Evolutionary conservation across 2,888 invertebrate species (phyloP).

Genomic region (Oxytorus armatus): DNA sequence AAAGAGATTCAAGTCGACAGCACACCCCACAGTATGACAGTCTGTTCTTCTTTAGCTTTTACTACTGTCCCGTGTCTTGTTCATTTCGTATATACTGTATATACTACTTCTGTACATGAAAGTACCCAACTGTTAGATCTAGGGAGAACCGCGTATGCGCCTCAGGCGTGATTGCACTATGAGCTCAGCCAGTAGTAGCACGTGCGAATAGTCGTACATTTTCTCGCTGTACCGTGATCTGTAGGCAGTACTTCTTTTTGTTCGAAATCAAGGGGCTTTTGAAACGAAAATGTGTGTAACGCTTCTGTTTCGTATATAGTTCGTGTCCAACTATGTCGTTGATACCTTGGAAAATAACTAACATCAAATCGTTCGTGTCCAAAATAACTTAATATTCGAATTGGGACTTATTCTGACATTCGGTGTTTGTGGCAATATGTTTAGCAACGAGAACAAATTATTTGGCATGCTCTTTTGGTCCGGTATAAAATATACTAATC

Average conservation of each 20-base stretch:
- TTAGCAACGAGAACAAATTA: too few relatives aligned
- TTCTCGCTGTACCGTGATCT: constrained; percentile 38
- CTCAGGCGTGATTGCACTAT: constrained; percentile 52
- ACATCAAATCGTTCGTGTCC: background rate
- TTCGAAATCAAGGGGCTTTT: constrained; percentile 40
- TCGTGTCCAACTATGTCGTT: background rate
- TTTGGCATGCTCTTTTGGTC: too few relatives aligned
- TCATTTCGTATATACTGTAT: constrained; percentile 1
- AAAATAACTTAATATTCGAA: too few relatives aligned
- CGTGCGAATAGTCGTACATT: constrained; percentile 48
- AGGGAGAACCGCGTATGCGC: constrained; percentile 39
- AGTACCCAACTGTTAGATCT: constrained; percentile 49
- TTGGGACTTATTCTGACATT: too few relatives aligned
- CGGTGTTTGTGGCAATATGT: too few relatives aligned
- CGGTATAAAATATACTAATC: too few relatives aligned
- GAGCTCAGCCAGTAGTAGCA: constrained; percentile 36
- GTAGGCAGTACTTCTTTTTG: constrained; percentile 22
- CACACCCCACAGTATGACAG: background rate
- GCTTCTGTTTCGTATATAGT: constrained; percentile 1
- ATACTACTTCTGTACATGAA: constrained; percentile 34
- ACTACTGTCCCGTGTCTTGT: constrained; percentile 32
- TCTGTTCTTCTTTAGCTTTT: constrained; percentile 24
- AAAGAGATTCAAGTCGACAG: background rate
- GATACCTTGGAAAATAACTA: constrained; percentile 5
- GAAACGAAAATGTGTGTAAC: constrained; percentile 42